phyloP scores from a whole-genome alignment of 2,888 invertebrate species.

The Nowickia ferox region DNA sequence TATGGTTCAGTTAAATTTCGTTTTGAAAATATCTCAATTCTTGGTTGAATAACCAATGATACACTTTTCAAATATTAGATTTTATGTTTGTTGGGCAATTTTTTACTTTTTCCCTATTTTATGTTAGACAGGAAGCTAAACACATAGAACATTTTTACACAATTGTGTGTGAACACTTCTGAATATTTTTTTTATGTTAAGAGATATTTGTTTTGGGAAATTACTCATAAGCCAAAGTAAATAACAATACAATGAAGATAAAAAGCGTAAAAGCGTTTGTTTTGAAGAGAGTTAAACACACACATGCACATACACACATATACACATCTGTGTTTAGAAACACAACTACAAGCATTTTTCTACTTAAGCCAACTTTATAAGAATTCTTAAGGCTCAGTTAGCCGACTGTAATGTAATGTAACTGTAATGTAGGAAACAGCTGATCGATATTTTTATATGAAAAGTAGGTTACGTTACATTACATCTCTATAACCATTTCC shows the following conservation, averaged over 20 bases:
- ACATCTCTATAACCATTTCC: too few relatives aligned
- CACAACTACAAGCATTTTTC: background rate
- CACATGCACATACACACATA: too few relatives aligned
- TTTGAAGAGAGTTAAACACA: background rate
- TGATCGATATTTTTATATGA: too few relatives aligned
- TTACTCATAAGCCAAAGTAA: constrained; percentile 65
- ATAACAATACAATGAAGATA: constrained; percentile 44
- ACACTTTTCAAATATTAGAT: background rate
- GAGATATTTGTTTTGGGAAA: constrained; percentile 59
- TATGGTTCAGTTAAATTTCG: too few relatives aligned
- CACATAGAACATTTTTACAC: background rate
- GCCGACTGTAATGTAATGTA: too few relatives aligned
- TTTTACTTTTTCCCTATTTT: background rate
- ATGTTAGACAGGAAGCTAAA: background rate
- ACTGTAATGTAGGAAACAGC: too few relatives aligned
- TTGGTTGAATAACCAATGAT: too few relatives aligned
- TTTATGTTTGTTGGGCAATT: background rate
- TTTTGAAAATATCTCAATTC: too few relatives aligned
- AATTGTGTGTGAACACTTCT: background rate
- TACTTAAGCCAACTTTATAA: background rate
- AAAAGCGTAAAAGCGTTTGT: constrained; percentile 15
- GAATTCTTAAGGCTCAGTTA: too few relatives aligned
- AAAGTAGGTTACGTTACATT: too few relatives aligned
- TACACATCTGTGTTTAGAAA: background rate
- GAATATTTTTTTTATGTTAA: background rate